These are phyloP conservation scores for Linyphia triangularis DNA, from an alignment of 2,888 invertebrate species.

Conservation along the genomic window DNA sequence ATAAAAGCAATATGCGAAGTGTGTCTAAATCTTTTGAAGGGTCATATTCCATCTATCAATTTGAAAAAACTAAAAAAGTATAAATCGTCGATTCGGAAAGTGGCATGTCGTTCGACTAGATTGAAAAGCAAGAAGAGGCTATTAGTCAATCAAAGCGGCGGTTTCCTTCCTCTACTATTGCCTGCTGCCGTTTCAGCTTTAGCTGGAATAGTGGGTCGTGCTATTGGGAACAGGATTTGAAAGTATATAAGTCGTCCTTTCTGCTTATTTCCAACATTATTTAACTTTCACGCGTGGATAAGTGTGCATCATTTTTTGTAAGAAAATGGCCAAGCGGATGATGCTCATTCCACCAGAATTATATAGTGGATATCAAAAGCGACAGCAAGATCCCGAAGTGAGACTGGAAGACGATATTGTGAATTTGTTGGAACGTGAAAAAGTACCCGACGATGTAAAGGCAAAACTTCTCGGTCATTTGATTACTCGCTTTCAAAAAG, in stretches of 20 bases:
- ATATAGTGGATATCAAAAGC: not conserved
- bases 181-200: constrained; percentile 14
- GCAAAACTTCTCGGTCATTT: constrained; percentile 45
- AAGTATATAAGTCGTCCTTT: not conserved
- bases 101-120: not conserved
- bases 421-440: constrained; percentile 16
- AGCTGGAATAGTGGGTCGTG: not conserved
- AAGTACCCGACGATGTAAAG: constrained; percentile 51
- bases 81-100: not conserved
- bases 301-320: not conserved
- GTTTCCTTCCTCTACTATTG: too few relatives aligned
- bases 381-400: constrained; percentile 37
- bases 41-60: constrained; percentile 11
- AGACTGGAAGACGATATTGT: constrained; percentile 30
- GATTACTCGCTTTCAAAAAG: constrained; percentile 35
- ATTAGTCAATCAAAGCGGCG: constrained; percentile 56
- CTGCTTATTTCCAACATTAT: constrained; percentile 34
- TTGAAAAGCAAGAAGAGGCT: constrained; percentile 2
- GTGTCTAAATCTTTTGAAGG: not conserved
- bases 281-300: not conserved
- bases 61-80: constrained; percentile 34
- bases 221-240: constrained; percentile 15
- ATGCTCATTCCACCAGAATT: constrained; percentile 36
- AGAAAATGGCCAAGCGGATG: not conserved
- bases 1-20: constrained; percentile 20